Evolutionary conservation across 35 echinoderm and acorn worm genomes (phyloP), one percentile per base, ranked within the genome.

Genomic region (Holothuria glaberrima): DNA sequence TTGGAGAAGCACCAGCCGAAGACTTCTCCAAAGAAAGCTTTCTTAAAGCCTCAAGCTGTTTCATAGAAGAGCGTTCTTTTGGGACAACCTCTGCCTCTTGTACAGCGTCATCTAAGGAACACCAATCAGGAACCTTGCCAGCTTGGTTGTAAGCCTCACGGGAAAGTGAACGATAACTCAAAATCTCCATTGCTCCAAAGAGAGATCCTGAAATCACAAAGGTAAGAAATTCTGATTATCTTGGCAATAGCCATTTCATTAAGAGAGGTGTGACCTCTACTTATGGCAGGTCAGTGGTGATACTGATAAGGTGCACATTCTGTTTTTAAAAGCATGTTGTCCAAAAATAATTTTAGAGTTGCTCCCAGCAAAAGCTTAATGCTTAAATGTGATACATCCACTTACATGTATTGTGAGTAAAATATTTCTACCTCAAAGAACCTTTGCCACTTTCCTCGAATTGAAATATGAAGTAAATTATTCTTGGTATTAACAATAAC

Each of bases 81-180:
- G 74, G 82, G 71, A 88, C 67, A 22, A 87, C 59, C 29, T 99
- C 97, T 29, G 89, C 82, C 44, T 95, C 93, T 66, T 90, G 87
- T 58, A 88, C 30, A 3, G 64, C 83, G 10, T 91, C 82, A 58
- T 92, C 89, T 32, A 99, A 54, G 9, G 94, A 93, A 46, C 93
- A 99, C 97, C 97, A 99, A 66, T 99, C 97, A 28, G 97, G 97
- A 10, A 99, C 93, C 31, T 75, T 89, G 13, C 91, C 93, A 41
- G 69, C 63, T 46, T 94, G 84, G 46, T 92, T 76, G 80, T 90
- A 99, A 21, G 91, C 91, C 34, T 99, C 97, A 26, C 88, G 75
- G 12, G 93, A 84, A 38, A 99, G 88, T n/a, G 97, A 99, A 34
- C 97, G 80, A 67, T 93, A 94, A 59, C 90, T 91, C 5, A 99